Percentiles rank a stretch among this genome's conserved stretches.
These are phyloP conservation scores for Phylloscopus whistleri DNA, from an alignment of 2,113 vertebrate species.

Conservation along the genomic window DNA sequence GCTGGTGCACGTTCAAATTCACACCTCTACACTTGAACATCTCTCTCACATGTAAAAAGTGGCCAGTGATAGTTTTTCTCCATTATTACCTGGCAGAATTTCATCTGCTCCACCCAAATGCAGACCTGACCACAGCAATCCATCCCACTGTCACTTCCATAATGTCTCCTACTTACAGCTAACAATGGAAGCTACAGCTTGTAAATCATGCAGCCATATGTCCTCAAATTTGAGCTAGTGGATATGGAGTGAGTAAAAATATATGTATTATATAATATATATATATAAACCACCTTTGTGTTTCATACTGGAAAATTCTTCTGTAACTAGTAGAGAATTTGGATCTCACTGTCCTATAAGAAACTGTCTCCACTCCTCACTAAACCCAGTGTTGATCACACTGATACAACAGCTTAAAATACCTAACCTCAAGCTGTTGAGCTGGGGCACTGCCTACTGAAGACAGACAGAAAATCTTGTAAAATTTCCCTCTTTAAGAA, in stretches of 20 bases:
- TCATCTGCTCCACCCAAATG: not conserved
- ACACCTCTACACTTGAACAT: rapidly evolving
- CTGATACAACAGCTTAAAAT: not conserved
- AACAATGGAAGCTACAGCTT: not conserved
- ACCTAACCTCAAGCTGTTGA: not conserved
- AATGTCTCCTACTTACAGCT: not conserved
- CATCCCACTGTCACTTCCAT: not conserved
- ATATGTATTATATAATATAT: not conserved
- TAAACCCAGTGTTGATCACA: not conserved
- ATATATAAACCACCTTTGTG: not conserved
- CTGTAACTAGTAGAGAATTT: not conserved
- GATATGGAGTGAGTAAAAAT: not conserved
- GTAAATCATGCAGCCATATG: not conserved
- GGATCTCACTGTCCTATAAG: not conserved
- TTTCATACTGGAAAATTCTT: not conserved
- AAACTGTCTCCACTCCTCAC: not conserved
- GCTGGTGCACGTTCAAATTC: not conserved
- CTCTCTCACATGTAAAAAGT: not conserved
- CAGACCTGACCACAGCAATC: not conserved
- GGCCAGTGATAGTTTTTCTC: not conserved
- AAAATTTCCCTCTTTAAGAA: not conserved
- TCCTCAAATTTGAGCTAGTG: not conserved
- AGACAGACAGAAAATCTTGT: not conserved
- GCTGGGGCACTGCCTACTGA: not conserved
- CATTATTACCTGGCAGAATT: not conserved